Conservation (phyloP, 2,113 vertebrate species). For the Gobio gobio region DNA sequence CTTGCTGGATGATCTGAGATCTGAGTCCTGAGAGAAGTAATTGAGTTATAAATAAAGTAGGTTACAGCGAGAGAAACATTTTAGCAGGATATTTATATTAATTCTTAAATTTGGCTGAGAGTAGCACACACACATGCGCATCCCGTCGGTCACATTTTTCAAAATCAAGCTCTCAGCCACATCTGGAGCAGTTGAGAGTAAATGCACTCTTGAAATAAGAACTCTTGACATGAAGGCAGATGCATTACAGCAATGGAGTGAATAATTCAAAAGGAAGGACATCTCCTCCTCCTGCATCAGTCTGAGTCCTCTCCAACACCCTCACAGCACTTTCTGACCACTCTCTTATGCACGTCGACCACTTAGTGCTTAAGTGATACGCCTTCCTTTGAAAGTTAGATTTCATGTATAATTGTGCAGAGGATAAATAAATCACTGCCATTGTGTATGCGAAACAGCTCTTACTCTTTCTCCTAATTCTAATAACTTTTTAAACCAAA, state of each 20-base stretch:
- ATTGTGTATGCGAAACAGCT: conserved; percentile 45
- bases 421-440: conserved; percentile 1
- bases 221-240: conserved; percentile 8
- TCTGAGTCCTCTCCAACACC: conserved; percentile 26
- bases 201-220: conserved; percentile 33
- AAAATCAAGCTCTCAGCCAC: conserved; percentile 4
- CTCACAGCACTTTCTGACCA: conserved; percentile 26
- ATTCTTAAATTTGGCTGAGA: neutral
- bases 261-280: conserved; percentile 47
- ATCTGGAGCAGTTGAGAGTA: conserved; percentile 8
- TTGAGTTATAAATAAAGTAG: neutral
- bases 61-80: neutral
- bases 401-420: neutral
- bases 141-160: neutral
- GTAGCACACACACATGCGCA: neutral
- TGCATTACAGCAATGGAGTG: conserved; percentile 42
- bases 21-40: neutral
- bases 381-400: conserved; percentile 15
- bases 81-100: neutral
- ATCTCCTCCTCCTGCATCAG: conserved; percentile 25
- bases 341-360: conserved; percentile 27
- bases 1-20: neutral
- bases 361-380: conserved; percentile 32
- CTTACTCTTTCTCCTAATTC: neutral
- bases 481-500: neutral